phyloP scores from a whole-genome alignment of 2,113 vertebrate genomes.

The Hiodon tergisus region DNA sequence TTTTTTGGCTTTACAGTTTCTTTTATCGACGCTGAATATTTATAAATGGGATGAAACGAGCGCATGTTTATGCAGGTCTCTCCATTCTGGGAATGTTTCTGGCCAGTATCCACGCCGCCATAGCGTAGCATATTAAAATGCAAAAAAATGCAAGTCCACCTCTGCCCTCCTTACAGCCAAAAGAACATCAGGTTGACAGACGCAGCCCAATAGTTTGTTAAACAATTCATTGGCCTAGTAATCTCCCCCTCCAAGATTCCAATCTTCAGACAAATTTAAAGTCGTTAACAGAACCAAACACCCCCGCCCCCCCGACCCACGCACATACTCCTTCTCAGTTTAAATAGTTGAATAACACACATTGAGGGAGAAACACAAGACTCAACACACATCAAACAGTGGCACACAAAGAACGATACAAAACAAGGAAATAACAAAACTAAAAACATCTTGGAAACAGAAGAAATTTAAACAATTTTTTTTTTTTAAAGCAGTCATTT shows the following conservation, averaged over 20 bases:
- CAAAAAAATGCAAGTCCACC: not conserved
- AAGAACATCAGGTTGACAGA: constrained; percentile 39
- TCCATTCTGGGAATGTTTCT: not conserved
- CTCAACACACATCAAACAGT: constrained; percentile 29
- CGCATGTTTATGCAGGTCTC: constrained; percentile 26
- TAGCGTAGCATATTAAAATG: constrained; percentile 8
- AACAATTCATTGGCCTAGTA: constrained; percentile 27
- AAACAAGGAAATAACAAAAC: constrained; percentile 18
- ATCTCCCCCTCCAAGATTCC: not conserved
- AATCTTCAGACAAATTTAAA: constrained; percentile 33
- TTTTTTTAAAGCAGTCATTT: constrained; percentile 15
- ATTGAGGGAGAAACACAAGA: constrained; percentile 19
- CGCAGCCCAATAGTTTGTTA: constrained; percentile 14
- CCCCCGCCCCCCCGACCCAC: constrained; percentile 16
- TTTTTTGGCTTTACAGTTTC: too few relatives aligned
- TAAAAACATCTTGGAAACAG: constrained; percentile 22
- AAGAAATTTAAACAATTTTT: constrained; percentile 35
- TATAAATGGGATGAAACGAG: too few relatives aligned
- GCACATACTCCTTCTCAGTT: constrained; percentile 6
- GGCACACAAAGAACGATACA: constrained; percentile 34
- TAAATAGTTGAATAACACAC: constrained; percentile 17
- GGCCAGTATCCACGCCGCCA: not conserved
- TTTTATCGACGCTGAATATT: too few relatives aligned
- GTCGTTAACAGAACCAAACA: constrained; percentile 32
- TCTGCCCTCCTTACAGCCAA: not conserved